phyloP scores from a whole-genome alignment of 2,113 vertebrate genomes.

The Fulica atra region DNA sequence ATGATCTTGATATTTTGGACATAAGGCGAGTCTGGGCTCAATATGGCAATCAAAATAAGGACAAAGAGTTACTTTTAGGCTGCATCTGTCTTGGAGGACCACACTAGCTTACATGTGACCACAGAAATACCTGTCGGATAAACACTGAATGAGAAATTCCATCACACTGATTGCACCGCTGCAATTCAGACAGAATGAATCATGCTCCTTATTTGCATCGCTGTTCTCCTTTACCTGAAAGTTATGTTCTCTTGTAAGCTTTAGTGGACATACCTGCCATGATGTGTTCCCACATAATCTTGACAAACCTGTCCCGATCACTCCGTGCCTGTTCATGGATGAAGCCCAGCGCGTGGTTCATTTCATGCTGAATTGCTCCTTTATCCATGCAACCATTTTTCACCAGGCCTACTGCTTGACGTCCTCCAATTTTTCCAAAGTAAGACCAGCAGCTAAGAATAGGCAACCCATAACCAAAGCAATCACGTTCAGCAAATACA shows the following conservation, averaged over 20 bases:
- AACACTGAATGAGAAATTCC: background rate
- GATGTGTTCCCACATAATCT: constrained; percentile 72
- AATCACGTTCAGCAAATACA: background rate
- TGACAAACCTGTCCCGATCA: constrained; percentile 76
- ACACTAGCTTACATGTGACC: background rate
- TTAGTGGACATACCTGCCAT: constrained; percentile 48
- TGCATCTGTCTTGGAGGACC: background rate
- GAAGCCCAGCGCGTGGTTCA: constrained; percentile 77
- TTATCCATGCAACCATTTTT: constrained; percentile 67
- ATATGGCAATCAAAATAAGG: background rate
- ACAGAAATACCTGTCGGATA: background rate
- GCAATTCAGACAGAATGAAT: background rate
- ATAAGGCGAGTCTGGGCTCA: background rate
- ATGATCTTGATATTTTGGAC: background rate
- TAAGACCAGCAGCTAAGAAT: constrained; percentile 74
- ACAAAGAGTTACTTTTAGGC: background rate
- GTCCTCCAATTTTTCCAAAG: constrained; percentile 64
- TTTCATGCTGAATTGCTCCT: constrained; percentile 76
- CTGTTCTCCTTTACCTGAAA: background rate
- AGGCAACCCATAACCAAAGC: background rate
- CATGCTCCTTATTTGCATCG: background rate
- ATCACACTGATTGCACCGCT: background rate
- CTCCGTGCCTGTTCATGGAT: constrained; percentile 76
- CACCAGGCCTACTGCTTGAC: constrained; percentile 65
- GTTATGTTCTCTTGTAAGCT: background rate